Evolutionary conservation across 2,113 vertebrate species (phyloP).

Genomic region (Xerus inauris): DNA sequence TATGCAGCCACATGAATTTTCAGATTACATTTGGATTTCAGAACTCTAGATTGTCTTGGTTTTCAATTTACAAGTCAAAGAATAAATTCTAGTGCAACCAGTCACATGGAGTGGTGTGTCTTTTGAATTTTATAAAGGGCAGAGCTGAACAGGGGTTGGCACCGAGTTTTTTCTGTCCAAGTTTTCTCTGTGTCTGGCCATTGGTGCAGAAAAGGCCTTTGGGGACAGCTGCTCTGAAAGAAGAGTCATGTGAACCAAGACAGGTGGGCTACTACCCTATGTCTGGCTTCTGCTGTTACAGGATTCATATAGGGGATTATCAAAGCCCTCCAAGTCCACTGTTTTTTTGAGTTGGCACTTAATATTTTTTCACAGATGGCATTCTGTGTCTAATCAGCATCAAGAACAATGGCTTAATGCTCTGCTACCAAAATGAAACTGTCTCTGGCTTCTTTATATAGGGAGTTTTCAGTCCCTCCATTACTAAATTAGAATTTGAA

Average conservation of each 20-base stretch:
- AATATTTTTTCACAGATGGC: constrained; percentile 73
- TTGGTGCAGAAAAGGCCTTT: constrained; percentile 42
- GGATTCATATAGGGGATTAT: not conserved
- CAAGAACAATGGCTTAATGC: constrained; percentile 65
- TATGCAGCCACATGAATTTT: constrained; percentile 50
- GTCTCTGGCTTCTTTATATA: not conserved
- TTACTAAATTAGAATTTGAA: not conserved
- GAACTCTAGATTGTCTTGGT: constrained; percentile 42
- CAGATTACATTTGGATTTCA: constrained; percentile 73
- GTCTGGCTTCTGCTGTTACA: constrained; percentile 42
- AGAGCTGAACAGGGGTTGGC: not conserved
- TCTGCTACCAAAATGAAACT: constrained; percentile 59
- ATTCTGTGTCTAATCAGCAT: constrained; percentile 77
- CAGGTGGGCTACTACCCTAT: not conserved
- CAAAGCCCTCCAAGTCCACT: not conserved
- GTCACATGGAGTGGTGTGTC: not conserved
- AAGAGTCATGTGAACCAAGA: not conserved
- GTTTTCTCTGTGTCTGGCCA: no score
- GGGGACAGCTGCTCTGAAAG: not conserved
- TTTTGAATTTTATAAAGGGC: not conserved
- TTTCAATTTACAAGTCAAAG: constrained; percentile 69
- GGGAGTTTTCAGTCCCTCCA: not conserved
- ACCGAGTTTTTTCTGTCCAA: constrained; percentile 61
- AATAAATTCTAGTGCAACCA: constrained; percentile 45
- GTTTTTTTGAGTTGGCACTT: constrained; percentile 34